Evolutionary conservation across 1,140 invertebrate genomes (phyloP).

Genomic region (Scaptomyza montana): DNA sequence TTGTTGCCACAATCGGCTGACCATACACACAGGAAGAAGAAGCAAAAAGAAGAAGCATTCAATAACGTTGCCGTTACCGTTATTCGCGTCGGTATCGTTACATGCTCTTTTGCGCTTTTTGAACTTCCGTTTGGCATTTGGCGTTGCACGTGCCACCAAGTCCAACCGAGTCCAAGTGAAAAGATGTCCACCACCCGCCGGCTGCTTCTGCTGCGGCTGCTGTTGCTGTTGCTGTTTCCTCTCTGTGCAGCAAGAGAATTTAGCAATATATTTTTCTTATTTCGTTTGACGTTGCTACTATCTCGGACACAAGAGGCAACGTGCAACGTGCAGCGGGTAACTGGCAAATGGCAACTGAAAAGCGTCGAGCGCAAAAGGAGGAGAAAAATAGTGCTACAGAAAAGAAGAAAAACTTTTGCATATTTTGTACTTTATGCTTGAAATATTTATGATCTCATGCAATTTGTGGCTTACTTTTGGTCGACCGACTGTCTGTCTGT

Average conservation of each 20-base stretch:
- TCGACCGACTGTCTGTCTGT: constrained; percentile 39
- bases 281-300: constrained; percentile 64
- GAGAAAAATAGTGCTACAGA: constrained; percentile 34
- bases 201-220: constrained; percentile 14
- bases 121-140: constrained; percentile 75
- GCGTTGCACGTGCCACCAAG: constrained; percentile 71
- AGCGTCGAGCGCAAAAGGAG: constrained; percentile 36
- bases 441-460: constrained; percentile 82
- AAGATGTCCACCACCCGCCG: constrained; percentile 18
- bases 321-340: constrained; percentile 37
- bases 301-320: constrained; percentile 47
- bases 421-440: constrained; percentile 82
- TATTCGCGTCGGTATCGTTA: constrained; percentile 46
- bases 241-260: constrained; percentile 37
- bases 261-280: constrained; percentile 76
- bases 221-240: constrained; percentile 43
- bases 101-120: constrained; percentile 75
- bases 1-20: constrained; percentile 78
- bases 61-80: not conserved
- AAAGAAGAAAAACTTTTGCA: constrained; percentile 70
- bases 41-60: constrained; percentile 13
- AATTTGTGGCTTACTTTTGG: constrained; percentile 81
- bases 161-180: constrained; percentile 14
- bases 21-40: constrained; percentile 45
- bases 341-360: constrained; percentile 27